Evolutionary conservation across 2,113 vertebrate genomes (phyloP).

Genomic region (Mustelus asterias): DNA sequence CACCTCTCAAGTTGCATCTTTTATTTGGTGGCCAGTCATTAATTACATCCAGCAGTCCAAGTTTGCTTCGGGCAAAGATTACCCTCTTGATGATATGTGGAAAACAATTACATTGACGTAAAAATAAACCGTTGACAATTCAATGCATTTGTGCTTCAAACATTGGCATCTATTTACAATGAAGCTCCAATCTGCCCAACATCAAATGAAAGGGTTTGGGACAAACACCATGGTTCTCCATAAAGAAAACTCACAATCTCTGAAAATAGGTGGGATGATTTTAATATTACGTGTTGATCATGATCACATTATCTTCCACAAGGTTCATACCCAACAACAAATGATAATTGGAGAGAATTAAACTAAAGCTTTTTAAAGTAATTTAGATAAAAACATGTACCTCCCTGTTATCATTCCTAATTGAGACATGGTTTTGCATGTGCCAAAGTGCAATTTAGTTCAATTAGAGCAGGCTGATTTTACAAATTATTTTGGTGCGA

Average conservation of each 20-base stretch:
- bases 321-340: not conserved
- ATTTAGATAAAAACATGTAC: not conserved
- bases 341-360: not conserved
- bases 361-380: not conserved
- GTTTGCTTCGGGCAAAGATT: not conserved
- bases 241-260: not conserved
- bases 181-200: not conserved
- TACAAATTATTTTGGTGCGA: not conserved
- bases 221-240: not conserved
- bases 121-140: not conserved
- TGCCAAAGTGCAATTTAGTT: not conserved
- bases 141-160: not conserved
- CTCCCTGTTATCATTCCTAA: not conserved
- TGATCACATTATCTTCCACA: not conserved
- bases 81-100: not conserved
- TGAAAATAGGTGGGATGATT: not conserved
- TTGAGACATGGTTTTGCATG: not conserved
- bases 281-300: not conserved
- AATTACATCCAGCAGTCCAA: not conserved
- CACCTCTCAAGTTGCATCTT: not conserved
- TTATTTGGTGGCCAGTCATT: not conserved
- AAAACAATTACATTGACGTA: not conserved
- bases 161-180: not conserved
- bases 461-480: not conserved
- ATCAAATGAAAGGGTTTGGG: not conserved